A percentile compares a stretch with the other conserved stretches of the same genome.
Evolutionary conservation across 1,140 invertebrate genomes (phyloP).

Genomic region (Tetranychus urticae): DNA sequence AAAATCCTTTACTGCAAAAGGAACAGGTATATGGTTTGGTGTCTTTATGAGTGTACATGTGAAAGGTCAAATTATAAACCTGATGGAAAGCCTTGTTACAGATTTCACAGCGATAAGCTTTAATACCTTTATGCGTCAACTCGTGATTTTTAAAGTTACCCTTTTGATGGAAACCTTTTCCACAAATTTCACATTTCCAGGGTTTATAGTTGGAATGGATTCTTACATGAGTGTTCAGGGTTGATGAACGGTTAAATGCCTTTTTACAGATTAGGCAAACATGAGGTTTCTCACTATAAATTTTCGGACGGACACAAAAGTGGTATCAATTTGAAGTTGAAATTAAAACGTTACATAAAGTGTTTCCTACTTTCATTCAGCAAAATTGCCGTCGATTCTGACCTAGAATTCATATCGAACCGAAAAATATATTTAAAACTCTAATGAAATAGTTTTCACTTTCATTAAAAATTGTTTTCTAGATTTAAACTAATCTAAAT

Average conservation of each 20-base stretch:
- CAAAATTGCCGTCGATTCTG: too few relatives aligned
- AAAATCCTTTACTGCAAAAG: constrained; percentile 91
- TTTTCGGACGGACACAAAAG: too few relatives aligned
- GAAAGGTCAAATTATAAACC: constrained; percentile 89
- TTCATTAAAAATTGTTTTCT: too few relatives aligned
- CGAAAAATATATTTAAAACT: too few relatives aligned
- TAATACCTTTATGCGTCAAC: constrained; percentile 84
- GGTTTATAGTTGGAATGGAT: constrained; percentile 94
- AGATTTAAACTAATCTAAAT: too few relatives aligned
- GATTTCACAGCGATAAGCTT: constrained; percentile 82
- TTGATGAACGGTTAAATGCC: constrained; percentile 90
- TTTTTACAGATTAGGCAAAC: constrained; percentile 86
- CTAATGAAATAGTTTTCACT: too few relatives aligned
- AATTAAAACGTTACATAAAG: too few relatives aligned
- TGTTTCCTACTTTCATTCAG: too few relatives aligned
- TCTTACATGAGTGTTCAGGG: constrained; percentile 82
- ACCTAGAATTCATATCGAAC: too few relatives aligned
- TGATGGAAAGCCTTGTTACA: constrained; percentile 96
- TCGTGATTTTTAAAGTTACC: constrained; percentile 98
- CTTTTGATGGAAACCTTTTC: constrained; percentile 92
- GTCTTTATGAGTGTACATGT: constrained; percentile 26
- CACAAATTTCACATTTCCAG: constrained; percentile 78
- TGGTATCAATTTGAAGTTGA: too few relatives aligned
- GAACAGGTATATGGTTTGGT: constrained; percentile 84
- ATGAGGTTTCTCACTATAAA: constrained; percentile 72